Evolutionary conservation across 2,888 invertebrate species (phyloP).

Genomic region (Nasonovia ribisnigri): DNA sequence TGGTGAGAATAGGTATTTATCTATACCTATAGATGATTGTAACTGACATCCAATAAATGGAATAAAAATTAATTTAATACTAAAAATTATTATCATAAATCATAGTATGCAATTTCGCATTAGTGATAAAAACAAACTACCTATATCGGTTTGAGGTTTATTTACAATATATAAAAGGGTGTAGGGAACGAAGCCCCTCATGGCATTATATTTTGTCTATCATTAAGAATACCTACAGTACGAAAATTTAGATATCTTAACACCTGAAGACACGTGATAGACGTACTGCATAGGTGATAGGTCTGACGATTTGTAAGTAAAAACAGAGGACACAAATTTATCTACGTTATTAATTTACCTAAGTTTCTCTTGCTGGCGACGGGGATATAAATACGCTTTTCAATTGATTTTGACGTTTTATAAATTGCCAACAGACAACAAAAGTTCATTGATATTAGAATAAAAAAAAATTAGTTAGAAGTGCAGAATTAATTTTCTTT

Average conservation of each 20-base stretch:
- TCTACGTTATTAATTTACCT: constrained; percentile 1
- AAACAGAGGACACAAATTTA: neutral
- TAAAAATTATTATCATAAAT: neutral
- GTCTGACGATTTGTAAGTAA: neutral
- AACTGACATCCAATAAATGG: neutral
- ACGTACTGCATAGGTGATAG: neutral
- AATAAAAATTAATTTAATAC: constrained; percentile 12
- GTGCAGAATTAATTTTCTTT: neutral
- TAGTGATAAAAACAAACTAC: neutral
- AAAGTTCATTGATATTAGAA: neutral
- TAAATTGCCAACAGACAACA: neutral
- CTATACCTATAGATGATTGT: neutral
- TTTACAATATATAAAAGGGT: neutral
- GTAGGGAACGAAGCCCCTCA: neutral
- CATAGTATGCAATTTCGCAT: neutral
- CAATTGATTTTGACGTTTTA: constrained; percentile 23
- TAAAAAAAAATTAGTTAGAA: neutral
- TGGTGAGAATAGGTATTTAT: too few relatives aligned
- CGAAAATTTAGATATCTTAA: neutral
- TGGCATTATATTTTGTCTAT: neutral
- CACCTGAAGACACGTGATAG: neutral
- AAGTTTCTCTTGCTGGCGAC: neutral
- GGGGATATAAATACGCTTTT: constrained; percentile 35
- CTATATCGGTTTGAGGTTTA: neutral
- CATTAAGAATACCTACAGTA: neutral